phyloP scores from a whole-genome alignment of 2,113 vertebrate species.

The Mirza zaza region DNA sequence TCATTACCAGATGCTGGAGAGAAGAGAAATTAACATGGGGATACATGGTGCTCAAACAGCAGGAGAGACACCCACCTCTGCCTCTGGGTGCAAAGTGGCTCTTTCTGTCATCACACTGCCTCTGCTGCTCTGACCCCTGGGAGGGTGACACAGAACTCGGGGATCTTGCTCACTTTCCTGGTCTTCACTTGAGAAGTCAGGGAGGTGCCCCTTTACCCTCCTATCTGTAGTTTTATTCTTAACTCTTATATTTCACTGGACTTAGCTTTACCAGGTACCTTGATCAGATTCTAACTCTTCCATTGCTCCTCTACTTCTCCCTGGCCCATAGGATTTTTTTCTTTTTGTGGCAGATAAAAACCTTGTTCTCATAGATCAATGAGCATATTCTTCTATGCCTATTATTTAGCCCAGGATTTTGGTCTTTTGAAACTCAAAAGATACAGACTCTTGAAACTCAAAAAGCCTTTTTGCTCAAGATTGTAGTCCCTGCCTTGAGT shows the following conservation, averaged over 20 bases:
- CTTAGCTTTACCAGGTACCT: not conserved
- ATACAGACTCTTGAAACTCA: constrained; percentile 8
- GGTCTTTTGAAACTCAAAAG: constrained; percentile 57
- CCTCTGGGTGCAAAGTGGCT: not conserved
- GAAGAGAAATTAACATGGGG: too few relatives aligned
- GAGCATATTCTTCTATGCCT: not conserved
- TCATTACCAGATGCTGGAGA: not conserved
- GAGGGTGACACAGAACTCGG: not conserved
- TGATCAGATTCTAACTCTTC: not conserved
- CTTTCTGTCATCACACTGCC: not conserved
- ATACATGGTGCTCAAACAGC: accelerated
- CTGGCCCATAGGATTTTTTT: not conserved
- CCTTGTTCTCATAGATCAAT: constrained; percentile 43
- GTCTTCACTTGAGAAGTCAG: too few relatives aligned
- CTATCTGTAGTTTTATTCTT: not conserved
- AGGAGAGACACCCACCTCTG: not conserved
- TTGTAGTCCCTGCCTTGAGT: not conserved
- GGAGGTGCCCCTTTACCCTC: not conserved
- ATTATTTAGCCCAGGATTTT: constrained; percentile 36
- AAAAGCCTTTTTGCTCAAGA: constrained; percentile 48
- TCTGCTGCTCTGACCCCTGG: not conserved
- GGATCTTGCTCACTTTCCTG: not conserved
- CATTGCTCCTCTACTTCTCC: not conserved
- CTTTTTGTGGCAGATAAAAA: not conserved
- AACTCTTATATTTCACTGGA: not conserved